Evolutionary conservation across 2,888 invertebrate genomes (phyloP), one percentile per base, ranked within the genome.

Genomic region (Dasypogon diadema): DNA sequence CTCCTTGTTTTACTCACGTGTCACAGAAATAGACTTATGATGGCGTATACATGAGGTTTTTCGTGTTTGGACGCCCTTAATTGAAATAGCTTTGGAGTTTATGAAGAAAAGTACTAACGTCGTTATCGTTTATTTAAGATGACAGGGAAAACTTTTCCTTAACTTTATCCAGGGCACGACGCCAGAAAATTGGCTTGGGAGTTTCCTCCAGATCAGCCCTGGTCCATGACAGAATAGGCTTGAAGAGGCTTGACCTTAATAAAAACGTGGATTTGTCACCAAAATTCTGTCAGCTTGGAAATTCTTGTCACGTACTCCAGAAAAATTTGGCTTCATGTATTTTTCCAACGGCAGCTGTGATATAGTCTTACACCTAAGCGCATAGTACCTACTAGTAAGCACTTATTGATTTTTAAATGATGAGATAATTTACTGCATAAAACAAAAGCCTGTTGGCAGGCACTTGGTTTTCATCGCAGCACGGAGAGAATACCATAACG

Each of bases 291-390:
- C 16, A 54, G 21, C 51, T 70, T 70, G 24, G 30, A 54, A 54
- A 70, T 30, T 54, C 70, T 70, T 70, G 6, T 54, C 70, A 70
- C 70, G 70, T 70, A 51, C 22, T 70, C 16, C 18, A 70, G 14
- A 14, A 70, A 70, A 70, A 70, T 70, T 70, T 51, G 54, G 34
- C 30, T 68, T 30, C 3, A 24, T 30, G 68, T 68, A 51, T 68
- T 68, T 68, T 68, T 68, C 26, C 14, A 14, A 26, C 24, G 24
- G 68, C 68, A 51, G 51, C 22, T 48, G 51, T 12, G 5, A 30
- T 30, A 30, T 30, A 30, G 3, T 5, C 30, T 5, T 30, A 30
- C 30, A 30, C 8, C 3, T 30, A 30, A 30, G 30, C 8, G 30
- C 30, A 30, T 30, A 30, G 30, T 30, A 30, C 8, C 8, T 30